Evolutionary conservation across 2,888 invertebrate species (phyloP), one percentile per base, ranked within the genome.

Genomic region (Imbricaverruca yamaguchii): DNA sequence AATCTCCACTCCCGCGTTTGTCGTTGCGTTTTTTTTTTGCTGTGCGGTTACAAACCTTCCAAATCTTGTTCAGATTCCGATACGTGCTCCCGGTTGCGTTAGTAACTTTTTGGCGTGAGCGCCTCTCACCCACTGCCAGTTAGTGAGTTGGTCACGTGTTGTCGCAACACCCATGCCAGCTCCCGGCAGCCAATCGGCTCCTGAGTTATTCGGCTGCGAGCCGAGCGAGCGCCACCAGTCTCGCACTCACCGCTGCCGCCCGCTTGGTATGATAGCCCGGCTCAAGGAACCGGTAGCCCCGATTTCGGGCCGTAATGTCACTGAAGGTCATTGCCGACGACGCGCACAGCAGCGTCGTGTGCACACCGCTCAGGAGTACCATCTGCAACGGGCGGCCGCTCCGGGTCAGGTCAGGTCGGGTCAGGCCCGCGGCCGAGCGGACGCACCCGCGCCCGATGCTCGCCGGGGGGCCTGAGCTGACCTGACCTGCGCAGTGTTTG

Each of bases 161-260:
- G 39, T 11, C 57, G 57, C 57, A 15, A 11, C 57, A 18, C 15
- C 61, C 69, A 39, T 39, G 39, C 39, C 39, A 39, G 39, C 39
- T 39, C 2, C 39, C 39, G 39, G 39, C 39, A 39, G 39, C 39
- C 39, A 4, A 39, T 39, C 39, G 39, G 39, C 39, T 39, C 39
- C 39, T 4, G 39, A 39, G 39, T 39, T 39, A 39, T 39, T 39
- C 39, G 4, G 2, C 39, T 39, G 39, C 39, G 39, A 39, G 39
- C 39, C 39, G 39, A 39, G 39, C 39, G 39, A 39, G 39, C 4
- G 39, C 39, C 39, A 4, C 39, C 39, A 39, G 39, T 4, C 39
- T 39, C 39, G 4, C 39, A 83, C 85, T 85, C 83, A 85, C 85
- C 84, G 84, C 82, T 80, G 84, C 83, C 81, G 85, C 84, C 55